These are phyloP conservation scores for Turnix velox DNA, from an alignment of 2,113 vertebrate species.

Conservation along the genomic window DNA sequence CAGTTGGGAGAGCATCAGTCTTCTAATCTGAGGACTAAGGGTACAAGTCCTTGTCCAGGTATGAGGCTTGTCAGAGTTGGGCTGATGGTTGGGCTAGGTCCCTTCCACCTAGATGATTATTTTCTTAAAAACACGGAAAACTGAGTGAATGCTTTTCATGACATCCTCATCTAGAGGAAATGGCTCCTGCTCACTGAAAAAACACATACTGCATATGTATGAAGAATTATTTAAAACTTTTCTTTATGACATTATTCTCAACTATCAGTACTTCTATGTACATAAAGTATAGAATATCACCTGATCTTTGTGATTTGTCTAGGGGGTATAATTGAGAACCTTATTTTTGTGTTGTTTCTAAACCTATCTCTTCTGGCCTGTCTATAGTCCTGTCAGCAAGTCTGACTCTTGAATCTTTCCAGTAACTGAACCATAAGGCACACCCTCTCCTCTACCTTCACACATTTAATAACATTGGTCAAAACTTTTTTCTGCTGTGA, in stretches of 20 bases:
- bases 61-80: too few species aligned
- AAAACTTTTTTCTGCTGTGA: not conserved
- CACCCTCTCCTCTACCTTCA: not conserved
- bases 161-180: not conserved
- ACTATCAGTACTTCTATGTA: not conserved
- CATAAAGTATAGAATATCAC: not conserved
- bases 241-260: not conserved
- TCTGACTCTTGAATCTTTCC: fast-evolving
- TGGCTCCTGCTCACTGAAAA: not conserved
- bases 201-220: not conserved
- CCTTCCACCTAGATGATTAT: too few species aligned
- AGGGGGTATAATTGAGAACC: not conserved
- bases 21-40: too few species aligned
- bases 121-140: not conserved
- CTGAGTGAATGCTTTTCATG: not conserved
- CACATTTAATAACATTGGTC: fast-evolving
- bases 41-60: too few species aligned
- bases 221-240: not conserved
- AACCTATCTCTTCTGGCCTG: not conserved
- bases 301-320: not conserved
- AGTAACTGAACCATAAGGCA: not conserved
- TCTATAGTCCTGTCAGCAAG: too few species aligned
- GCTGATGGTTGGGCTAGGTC: too few species aligned
- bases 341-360: not conserved
- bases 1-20: too few species aligned